phyloP scores from a whole-genome alignment of 2,888 invertebrate genomes.

The Cartodere bifasciata region DNA sequence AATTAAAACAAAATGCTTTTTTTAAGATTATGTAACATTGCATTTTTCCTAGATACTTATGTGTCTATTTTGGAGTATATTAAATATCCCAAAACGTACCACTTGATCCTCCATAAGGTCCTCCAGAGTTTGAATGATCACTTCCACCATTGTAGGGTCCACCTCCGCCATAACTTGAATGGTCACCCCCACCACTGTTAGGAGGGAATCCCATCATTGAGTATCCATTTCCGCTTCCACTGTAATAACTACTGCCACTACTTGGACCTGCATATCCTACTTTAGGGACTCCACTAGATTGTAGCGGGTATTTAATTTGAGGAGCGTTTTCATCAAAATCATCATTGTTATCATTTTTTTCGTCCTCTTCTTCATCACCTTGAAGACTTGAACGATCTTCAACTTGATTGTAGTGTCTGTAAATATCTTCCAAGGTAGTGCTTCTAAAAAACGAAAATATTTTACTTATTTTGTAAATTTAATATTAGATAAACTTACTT shows the following conservation, averaged over 20 bases:
- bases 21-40: background rate
- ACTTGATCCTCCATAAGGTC: slow-evolving; percentile 5
- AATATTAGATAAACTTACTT: slow-evolving; percentile 40
- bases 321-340: slow-evolving; percentile 50
- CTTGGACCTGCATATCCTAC: slow-evolving; percentile 4
- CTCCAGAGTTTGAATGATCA: slow-evolving; percentile 10
- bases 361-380: slow-evolving; percentile 30
- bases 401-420: slow-evolving; percentile 45
- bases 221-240: slow-evolving; percentile 6
- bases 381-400: slow-evolving; percentile 22
- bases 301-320: slow-evolving; percentile 33
- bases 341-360: slow-evolving; percentile 32
- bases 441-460: slow-evolving; percentile 38
- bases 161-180: slow-evolving; percentile 6
- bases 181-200: slow-evolving; percentile 4
- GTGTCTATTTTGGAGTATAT: too few species aligned
- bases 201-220: too few species aligned
- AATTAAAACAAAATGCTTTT: background rate
- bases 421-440: slow-evolving; percentile 56
- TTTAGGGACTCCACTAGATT: slow-evolving; percentile 14
- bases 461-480: slow-evolving; percentile 1
- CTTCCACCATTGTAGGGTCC: slow-evolving; percentile 8
- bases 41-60: background rate
- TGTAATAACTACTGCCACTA: background rate
- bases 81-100: too few species aligned